These are phyloP conservation scores for Sinosuthora webbiana DNA, from an alignment of 2,113 vertebrate species.

Conservation along the genomic window DNA sequence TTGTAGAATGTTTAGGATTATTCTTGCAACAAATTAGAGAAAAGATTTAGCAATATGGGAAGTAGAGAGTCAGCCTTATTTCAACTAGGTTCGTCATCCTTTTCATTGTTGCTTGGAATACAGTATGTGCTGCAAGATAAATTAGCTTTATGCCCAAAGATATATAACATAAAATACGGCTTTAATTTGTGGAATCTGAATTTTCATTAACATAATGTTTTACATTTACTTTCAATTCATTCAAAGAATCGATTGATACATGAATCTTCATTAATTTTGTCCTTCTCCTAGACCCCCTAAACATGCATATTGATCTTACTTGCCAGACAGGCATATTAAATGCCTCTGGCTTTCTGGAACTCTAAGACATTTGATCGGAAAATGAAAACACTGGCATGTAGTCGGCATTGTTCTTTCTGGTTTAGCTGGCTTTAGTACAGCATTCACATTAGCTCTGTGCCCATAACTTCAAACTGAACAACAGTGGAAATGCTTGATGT, in stretches of 20 bases:
- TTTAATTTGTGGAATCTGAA: not conserved
- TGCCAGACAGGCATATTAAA: constrained; percentile 12
- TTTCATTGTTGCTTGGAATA: not conserved
- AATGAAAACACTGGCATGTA: constrained; percentile 28
- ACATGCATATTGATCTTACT: not conserved
- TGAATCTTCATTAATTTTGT: not conserved
- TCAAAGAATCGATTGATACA: not conserved
- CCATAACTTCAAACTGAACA: not conserved
- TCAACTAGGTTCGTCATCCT: not conserved
- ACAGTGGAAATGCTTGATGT: not conserved
- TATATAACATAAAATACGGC: not conserved
- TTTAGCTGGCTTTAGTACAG: constrained; percentile 16
- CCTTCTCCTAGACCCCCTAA: not conserved
- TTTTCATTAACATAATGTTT: not conserved
- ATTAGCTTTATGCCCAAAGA: not conserved
- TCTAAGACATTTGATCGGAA: constrained; percentile 1
- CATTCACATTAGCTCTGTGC: not conserved
- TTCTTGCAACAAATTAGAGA: not conserved
- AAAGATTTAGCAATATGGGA: not conserved
- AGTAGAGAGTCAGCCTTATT: not conserved
- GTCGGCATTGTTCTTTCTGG: not conserved
- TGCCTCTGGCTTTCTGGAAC: constrained; percentile 20
- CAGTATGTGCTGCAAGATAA: not conserved
- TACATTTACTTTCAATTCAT: not conserved
- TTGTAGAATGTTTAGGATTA: not conserved